Evolutionary conservation across 2,888 invertebrate species (phyloP).

Genomic region (Dryobotodes eremita): DNA sequence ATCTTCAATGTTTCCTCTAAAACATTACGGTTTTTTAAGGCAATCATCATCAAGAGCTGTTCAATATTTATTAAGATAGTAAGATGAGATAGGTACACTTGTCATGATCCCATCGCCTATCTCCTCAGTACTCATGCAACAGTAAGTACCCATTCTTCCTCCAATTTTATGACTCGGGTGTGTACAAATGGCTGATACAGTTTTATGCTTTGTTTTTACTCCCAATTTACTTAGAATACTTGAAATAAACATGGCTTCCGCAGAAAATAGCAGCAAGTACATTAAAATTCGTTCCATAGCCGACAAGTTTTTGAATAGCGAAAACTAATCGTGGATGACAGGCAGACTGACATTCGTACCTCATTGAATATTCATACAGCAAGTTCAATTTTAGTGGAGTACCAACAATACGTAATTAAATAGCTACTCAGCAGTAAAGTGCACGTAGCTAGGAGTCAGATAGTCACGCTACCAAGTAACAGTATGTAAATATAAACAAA

Average conservation of each 20-base stretch:
- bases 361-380: conserved; percentile 63
- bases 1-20: not conserved
- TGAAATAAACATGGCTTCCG: conserved; percentile 18
- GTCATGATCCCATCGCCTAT: conserved; percentile 28
- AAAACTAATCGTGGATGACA: conserved; percentile 43
- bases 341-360: conserved; percentile 40
- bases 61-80: conserved; percentile 21
- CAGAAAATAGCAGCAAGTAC: not conserved
- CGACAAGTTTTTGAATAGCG: conserved; percentile 18
- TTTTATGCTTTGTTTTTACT: conserved; percentile 42
- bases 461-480: conserved; percentile 66
- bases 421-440: conserved; percentile 54
- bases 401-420: conserved; percentile 59
- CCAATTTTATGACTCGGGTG: conserved; percentile 36
- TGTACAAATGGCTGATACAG: conserved; percentile 43
- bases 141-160: conserved; percentile 42
- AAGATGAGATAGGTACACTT: conserved; percentile 3
- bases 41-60: conserved; percentile 19
- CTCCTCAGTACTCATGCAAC: conserved; percentile 5
- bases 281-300: conserved; percentile 11
- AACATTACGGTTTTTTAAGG: conserved; percentile 2
- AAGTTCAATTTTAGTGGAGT: conserved; percentile 57
- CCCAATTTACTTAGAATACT: conserved; percentile 12
- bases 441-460: conserved; percentile 56
- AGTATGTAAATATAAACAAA: conserved; percentile 73